Evolutionary conservation across 2,797 vertebrate species (phyloP), one percentile per base, ranked within the genome.

Genomic region (Darevskia nairensis): DNA sequence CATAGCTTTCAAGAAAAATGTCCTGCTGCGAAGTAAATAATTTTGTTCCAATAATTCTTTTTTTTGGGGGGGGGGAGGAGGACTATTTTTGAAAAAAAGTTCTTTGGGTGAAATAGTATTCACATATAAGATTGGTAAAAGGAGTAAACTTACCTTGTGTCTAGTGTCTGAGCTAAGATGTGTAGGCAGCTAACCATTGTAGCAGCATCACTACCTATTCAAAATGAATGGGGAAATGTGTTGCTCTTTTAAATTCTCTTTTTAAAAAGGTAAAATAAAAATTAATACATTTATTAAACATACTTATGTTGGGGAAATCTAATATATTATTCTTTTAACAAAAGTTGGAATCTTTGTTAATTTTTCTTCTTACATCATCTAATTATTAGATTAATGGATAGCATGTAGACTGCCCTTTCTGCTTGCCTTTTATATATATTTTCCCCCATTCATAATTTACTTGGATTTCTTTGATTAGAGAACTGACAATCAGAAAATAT

Each of bases 151-250:
- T 95, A 99, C 99, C 99, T 98, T 90, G 98, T 99, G 94, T 99
- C 99, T 89, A 99, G 97, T 3, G 99, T 99, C 93, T 99, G 99
- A 84, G 99, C 99, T 96, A 99, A 96, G 93, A 99, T 99, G 88
- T 99, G 99, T 90, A 99, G 97, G 95, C 99, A 99, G 97, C 98
- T 99, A 94, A 99, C 99, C 97, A 99, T 99, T 78, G 98, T 99
- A 76, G 98, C 94, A 86, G 99, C 98, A 95, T 99, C 99, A 44
- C 98, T 99, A 84, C 99, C 99, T 99, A 89, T 85, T 93, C 86
- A 90, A 90, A 91, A 82, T 59, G 72, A 84, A 86, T 68, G 86
- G 35, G 89, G 84, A 81, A 69, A 87, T 29, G n/a, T 74, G 21
- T 76, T 82, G 59, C 46, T 81, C 25, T 64, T 86, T 41, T 27